Evolutionary conservation across 2,113 vertebrate species (phyloP).

Genomic region (Channa maculata): DNA sequence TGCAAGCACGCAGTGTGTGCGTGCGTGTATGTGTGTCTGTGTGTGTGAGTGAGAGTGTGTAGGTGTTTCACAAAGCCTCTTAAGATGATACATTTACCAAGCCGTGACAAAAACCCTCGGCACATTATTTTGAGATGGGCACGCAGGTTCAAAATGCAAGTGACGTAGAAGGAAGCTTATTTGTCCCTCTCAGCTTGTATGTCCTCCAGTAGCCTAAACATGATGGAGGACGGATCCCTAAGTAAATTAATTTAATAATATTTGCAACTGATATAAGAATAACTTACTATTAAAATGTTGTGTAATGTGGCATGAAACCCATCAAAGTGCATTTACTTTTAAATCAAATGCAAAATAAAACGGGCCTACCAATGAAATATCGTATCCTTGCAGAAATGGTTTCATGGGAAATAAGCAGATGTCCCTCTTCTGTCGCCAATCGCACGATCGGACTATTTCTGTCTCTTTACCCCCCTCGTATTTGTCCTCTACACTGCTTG

Average conservation of each 20-base stretch:
- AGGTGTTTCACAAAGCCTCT: slow-evolving; percentile 97
- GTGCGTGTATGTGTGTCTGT: slow-evolving; percentile 38
- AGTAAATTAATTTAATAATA: too few species aligned
- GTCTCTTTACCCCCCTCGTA: not conserved
- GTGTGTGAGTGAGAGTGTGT: slow-evolving; percentile 87
- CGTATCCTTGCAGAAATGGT: not conserved
- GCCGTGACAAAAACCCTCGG: slow-evolving; percentile 96
- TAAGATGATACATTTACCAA: slow-evolving; percentile 99
- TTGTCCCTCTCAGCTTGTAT: slow-evolving; percentile 43
- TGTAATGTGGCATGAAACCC: too few species aligned
- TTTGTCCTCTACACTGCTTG: not conserved
- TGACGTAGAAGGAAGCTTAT: slow-evolving; percentile 65
- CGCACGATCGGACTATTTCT: not conserved
- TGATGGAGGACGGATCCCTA: too few species aligned
- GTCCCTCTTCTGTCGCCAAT: not conserved
- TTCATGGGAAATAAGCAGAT: slow-evolving; percentile 4
- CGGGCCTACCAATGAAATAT: too few species aligned
- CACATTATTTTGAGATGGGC: slow-evolving; percentile 90
- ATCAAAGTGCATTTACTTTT: not conserved
- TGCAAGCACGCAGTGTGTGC: slow-evolving; percentile 80
- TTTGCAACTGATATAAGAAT: too few species aligned
- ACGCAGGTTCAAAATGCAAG: slow-evolving; percentile 73
- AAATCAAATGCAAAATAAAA: too few species aligned
- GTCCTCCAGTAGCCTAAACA: not conserved
- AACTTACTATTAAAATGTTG: too few species aligned